Evolutionary conservation across 2,888 invertebrate genomes (phyloP), one percentile per base, ranked within the genome.

Genomic region (Agrenia bidenticulata): DNA sequence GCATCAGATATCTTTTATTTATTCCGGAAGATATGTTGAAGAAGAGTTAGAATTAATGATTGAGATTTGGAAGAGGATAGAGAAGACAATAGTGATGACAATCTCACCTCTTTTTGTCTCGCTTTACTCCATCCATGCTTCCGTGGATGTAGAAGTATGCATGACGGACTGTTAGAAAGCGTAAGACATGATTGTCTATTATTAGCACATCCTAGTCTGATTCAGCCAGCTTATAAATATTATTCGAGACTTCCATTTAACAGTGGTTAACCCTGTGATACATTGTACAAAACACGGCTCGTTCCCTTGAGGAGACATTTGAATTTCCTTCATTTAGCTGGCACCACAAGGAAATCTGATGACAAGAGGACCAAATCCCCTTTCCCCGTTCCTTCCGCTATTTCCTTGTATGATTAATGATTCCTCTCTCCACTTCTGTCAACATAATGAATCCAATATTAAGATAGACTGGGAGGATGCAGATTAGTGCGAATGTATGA

Each of bases 101-200:
- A 51, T 51, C 51, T 19, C 51, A 51, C 51, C 51, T 51, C 24
- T 24, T 19, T 51, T 51, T 45, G 45, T 19, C 45, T 17, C 45
- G 19, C 9, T 19, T 45, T 45, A 11, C 24, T 19, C 19, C 51
- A 51, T 23, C 24, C 51, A 24, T 51, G 51, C 21, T 45, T 45
- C 45, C 19, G 45, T 45, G 19, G 32, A 32, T 32, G 45, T 45
- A 45, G 45, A 45, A 45, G 45, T 45, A 45, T 45, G 15, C 15
- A 45, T 19, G 15, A 45, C 32, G 32, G 32, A 32, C 32, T 17
- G 19, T 45, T 19, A 45, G 45, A 45, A 15, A 4, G 45, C 15
- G 4, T 19, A 5, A 45, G n/a, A 5, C n/a, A 4, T n/a, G 4
- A 45, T 45, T 15, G 5, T 45, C 45, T 45, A 45, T 45, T 45